These are phyloP conservation scores for Mythimna loreyi DNA, from an alignment of 2,888 invertebrate genomes.

Conservation along the genomic window DNA sequence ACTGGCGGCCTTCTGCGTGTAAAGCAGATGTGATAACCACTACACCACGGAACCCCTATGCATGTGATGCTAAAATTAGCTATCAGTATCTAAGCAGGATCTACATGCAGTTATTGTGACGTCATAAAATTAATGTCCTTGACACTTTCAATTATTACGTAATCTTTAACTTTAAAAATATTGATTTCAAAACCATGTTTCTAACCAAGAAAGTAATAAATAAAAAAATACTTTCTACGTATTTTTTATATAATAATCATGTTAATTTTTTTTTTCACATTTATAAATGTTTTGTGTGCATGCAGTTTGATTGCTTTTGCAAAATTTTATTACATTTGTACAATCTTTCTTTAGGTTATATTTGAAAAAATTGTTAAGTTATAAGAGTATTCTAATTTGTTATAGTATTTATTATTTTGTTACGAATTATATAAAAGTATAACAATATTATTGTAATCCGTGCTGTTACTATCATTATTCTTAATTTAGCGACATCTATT, in stretches of 20 bases:
- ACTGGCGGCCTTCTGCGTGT: constrained; percentile 90
- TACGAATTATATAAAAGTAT: too few relatives aligned
- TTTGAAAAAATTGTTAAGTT: too few relatives aligned
- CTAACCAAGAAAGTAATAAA: not conserved
- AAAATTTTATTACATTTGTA: too few relatives aligned
- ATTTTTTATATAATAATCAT: not conserved
- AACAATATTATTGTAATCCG: too few relatives aligned
- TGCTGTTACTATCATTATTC: not conserved
- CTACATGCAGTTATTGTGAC: not conserved
- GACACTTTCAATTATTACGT: constrained; percentile 1
- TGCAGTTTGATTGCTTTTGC: too few relatives aligned
- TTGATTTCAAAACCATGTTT: constrained; percentile 36
- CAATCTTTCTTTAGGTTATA: too few relatives aligned
- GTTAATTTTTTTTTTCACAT: not conserved
- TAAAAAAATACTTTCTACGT: not conserved
- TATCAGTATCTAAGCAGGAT: fast-evolving
- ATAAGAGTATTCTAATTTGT: too few relatives aligned
- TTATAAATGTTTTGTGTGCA: too few relatives aligned
- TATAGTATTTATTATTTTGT: too few relatives aligned
- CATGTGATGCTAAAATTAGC: fast-evolving
- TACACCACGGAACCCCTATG: constrained; percentile 86
- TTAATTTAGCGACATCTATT: constrained; percentile 41
- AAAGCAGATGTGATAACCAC: constrained; percentile 89
- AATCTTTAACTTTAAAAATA: not conserved
- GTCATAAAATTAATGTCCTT: constrained; percentile 2